A percentile compares a stretch with the other conserved stretches of the same genome.
phyloP scores from a whole-genome alignment of 2,888 invertebrate genomes.

The Troilus luridus region DNA sequence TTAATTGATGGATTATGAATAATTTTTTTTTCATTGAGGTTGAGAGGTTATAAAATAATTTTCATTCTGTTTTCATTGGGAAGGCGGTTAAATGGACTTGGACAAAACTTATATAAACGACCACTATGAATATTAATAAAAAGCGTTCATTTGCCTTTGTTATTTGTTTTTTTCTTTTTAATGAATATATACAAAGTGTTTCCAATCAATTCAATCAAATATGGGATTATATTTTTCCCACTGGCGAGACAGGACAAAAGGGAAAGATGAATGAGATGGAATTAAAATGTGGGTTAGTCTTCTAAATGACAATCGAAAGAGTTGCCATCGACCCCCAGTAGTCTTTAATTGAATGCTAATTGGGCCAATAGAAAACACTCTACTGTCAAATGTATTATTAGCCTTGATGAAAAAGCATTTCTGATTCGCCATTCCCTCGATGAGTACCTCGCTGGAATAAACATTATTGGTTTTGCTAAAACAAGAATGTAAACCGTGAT shows the following conservation, averaged over 20 bases:
- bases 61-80: neutral
- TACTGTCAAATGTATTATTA: neutral
- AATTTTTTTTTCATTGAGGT: neutral
- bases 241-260: neutral
- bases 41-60: no score
- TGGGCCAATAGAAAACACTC: slow-evolving; percentile 22
- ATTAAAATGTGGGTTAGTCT: slow-evolving; percentile 10
- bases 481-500: neutral
- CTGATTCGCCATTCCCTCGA: neutral
- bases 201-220: slow-evolving; percentile 8
- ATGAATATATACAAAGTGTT: neutral
- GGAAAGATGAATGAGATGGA: neutral
- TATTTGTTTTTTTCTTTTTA: neutral
- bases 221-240: neutral
- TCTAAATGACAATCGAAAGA: slow-evolving; percentile 1
- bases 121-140: neutral
- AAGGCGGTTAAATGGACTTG: neutral
- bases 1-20: neutral
- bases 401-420: neutral
- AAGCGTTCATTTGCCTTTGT: neutral
- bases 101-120: neutral
- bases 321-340: neutral
- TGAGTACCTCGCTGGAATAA: neutral
- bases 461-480: neutral
- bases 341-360: neutral